A percentile compares a stretch with the other conserved stretches of the same genome.
Conservation (phyloP, 37 sponge, comb jelly and placozoan species). For the Agelas oroides region DNA sequence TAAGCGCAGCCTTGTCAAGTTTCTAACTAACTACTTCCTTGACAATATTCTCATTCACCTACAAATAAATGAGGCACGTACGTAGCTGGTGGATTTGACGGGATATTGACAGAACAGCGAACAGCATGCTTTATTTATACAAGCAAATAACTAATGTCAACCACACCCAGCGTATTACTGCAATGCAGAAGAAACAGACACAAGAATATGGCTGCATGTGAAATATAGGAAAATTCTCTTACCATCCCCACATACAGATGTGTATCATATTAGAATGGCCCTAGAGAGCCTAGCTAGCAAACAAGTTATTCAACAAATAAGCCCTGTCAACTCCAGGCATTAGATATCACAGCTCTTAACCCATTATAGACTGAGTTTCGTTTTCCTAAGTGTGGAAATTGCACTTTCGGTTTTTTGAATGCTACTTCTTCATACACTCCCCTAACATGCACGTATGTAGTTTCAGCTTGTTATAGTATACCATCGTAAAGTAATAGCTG, state of each 20-base stretch:
- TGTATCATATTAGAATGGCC: slow-evolving; percentile 27
- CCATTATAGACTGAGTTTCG: no score
- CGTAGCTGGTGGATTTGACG: slow-evolving; percentile 10
- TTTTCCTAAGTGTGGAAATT: no score
- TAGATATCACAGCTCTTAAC: background rate
- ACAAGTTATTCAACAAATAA: slow-evolving; percentile 10
- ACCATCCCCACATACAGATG: slow-evolving; percentile 29
- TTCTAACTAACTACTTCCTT: background rate
- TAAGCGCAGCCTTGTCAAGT: background rate
- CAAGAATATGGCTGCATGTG: slow-evolving; percentile 33
- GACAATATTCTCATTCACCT: background rate
- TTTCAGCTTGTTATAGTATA: no score
- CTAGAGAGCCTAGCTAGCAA: background rate
- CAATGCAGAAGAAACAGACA: slow-evolving; percentile 39
- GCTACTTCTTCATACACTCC: no score
- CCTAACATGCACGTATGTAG: no score
- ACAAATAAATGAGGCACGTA: background rate
- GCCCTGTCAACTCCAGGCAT: background rate
- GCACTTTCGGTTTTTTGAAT: no score
- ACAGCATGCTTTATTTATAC: slow-evolving; percentile 13
- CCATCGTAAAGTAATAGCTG: no score
- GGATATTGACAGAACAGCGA: no score
- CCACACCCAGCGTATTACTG: slow-evolving; percentile 16
- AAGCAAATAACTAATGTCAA: background rate
- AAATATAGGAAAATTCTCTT: background rate